phyloP scores from a whole-genome alignment of 1,140 invertebrate genomes.

The Asobara japonica region DNA sequence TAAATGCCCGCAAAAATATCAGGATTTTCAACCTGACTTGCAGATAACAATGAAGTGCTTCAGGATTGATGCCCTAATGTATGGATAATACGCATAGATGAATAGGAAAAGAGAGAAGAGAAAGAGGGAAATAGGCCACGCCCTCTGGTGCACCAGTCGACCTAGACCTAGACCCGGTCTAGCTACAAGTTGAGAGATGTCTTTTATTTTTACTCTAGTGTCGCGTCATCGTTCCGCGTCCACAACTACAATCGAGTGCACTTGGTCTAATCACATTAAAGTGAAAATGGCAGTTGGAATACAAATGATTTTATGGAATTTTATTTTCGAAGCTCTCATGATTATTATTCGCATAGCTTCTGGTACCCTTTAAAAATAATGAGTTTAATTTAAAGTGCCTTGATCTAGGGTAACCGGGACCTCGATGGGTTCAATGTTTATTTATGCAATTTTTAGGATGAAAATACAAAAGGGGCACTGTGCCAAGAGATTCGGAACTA shows the following conservation, averaged over 20 bases:
- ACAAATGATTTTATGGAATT: neutral
- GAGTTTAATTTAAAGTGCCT: constrained; percentile 40
- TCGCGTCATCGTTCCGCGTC: neutral
- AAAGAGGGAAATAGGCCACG: constrained; percentile 39
- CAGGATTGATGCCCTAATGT: no score
- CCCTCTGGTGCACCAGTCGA: constrained; percentile 45
- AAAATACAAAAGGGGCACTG: neutral
- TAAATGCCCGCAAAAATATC: no score
- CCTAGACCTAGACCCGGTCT: constrained; percentile 61
- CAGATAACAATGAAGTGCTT: no score
- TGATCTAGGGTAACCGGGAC: constrained; percentile 59
- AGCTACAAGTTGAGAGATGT: constrained; percentile 10
- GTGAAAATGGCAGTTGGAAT: neutral
- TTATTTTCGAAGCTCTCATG: neutral
- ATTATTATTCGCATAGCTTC: neutral
- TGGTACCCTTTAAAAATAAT: constrained; percentile 55
- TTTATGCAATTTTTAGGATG: neutral
- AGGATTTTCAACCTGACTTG: no score
- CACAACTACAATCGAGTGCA: neutral
- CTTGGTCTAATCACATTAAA: neutral
- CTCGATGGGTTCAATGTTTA: constrained; percentile 37
- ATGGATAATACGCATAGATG: no score
- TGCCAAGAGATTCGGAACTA: neutral
- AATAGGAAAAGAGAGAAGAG: constrained; percentile 28
- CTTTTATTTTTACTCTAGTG: constrained; percentile 23